Conservation (phyloP, 2,888 invertebrate genomes). For the Automeris io region DNA sequence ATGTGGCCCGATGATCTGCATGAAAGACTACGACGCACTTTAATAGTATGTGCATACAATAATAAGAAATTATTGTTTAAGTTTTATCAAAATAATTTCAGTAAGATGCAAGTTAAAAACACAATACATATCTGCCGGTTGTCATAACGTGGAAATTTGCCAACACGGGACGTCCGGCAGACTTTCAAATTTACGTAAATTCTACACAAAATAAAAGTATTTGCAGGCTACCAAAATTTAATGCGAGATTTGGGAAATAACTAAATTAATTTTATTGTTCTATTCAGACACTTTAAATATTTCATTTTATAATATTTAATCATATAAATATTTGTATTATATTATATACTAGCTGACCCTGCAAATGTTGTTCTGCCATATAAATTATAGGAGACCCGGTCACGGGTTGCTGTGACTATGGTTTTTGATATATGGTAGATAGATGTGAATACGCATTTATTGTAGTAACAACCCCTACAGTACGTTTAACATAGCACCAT, state of each 20-base stretch:
- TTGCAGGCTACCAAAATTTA: slow-evolving; percentile 43
- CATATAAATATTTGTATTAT: too few relatives aligned
- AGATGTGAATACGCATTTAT: too few relatives aligned
- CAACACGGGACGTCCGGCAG: slow-evolving; percentile 48
- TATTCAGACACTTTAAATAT: too few relatives aligned
- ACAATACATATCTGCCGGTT: slow-evolving; percentile 32
- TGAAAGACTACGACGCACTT: not conserved
- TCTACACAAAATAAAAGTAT: slow-evolving; percentile 54
- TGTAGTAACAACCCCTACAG: too few relatives aligned
- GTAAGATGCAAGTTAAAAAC: slow-evolving; percentile 23
- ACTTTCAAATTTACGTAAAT: slow-evolving; percentile 62
- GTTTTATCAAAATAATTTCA: slow-evolving; percentile 14
- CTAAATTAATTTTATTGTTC: slow-evolving; percentile 21
- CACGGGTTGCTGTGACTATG: too few relatives aligned
- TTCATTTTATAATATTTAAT: too few relatives aligned
- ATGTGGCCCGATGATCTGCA: not conserved
- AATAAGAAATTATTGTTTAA: not conserved
- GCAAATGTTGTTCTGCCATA: too few relatives aligned
- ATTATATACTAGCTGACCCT: too few relatives aligned
- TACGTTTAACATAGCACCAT: too few relatives aligned
- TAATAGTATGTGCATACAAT: not conserved
- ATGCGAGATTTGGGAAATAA: slow-evolving; percentile 37
- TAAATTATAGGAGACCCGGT: too few relatives aligned
- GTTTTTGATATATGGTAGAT: too few relatives aligned
- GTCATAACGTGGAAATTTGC: slow-evolving; percentile 49